A percentile compares a stretch with the other conserved stretches of the same genome.
Conservation (phyloP, 1,140 invertebrate species). For the Dryas iulia region DNA sequence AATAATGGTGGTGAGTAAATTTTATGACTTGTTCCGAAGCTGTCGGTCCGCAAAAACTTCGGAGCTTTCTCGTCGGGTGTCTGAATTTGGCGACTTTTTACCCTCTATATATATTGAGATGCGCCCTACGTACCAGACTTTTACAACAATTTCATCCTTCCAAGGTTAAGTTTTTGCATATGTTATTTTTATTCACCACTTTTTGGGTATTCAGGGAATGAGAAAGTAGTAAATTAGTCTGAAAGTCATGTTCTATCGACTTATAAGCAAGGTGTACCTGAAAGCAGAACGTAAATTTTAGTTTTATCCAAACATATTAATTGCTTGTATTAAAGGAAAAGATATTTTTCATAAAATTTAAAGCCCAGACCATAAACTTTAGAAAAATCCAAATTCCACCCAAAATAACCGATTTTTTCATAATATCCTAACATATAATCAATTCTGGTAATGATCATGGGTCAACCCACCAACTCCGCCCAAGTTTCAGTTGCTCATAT, state of each 20-base stretch:
- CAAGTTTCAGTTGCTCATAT: too few relatives aligned
- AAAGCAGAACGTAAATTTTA: too few relatives aligned
- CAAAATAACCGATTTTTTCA: not conserved
- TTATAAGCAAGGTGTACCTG: too few relatives aligned
- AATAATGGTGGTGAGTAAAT: slow-evolving; percentile 28
- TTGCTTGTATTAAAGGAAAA: too few relatives aligned
- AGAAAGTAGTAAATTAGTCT: not conserved
- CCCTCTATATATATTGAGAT: slow-evolving; percentile 41
- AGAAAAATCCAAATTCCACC: not conserved
- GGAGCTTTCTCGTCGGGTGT: slow-evolving; percentile 40
- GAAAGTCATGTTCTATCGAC: too few relatives aligned
- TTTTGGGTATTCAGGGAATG: not conserved
- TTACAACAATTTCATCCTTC: not conserved
- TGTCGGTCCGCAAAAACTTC: slow-evolving; percentile 38
- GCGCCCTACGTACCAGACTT: slow-evolving; percentile 14
- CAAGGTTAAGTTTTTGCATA: not conserved
- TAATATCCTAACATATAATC: not conserved
- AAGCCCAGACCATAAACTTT: not conserved
- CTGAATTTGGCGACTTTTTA: slow-evolving; percentile 55
- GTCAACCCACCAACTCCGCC: not conserved
- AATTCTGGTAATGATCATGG: not conserved
- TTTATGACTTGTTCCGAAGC: slow-evolving; percentile 59
- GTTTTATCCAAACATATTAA: too few relatives aligned
- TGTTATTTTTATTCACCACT: not conserved
- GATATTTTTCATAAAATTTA: not conserved